Percentiles rank a stretch among this genome's conserved stretches.
These are phyloP conservation scores for Scrobipalpa atriplicella DNA, from an alignment of 2,888 invertebrate species.

Conservation along the genomic window DNA sequence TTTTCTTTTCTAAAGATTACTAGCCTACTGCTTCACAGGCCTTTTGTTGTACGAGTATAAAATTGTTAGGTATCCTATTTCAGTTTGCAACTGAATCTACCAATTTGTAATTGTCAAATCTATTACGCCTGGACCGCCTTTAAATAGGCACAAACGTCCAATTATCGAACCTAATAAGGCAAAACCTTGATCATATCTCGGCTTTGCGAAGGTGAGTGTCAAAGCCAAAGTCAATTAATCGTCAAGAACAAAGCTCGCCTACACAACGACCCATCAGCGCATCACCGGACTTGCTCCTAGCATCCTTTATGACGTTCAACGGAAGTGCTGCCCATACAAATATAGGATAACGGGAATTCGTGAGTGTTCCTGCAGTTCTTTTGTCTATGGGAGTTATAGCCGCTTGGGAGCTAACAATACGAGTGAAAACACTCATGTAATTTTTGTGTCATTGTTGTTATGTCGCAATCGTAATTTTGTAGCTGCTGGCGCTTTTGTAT, in stretches of 20 bases:
- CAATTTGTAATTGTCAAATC: no score
- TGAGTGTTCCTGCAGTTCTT: conserved; percentile 14
- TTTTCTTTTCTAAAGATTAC: no score
- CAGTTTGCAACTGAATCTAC: no score
- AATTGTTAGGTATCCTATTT: no score
- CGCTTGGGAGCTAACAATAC: background rate
- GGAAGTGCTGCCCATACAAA: conserved; percentile 24
- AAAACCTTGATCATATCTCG: conserved; percentile 30
- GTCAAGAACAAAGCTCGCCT: conserved; percentile 25
- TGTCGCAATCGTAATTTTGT: conserved; percentile 4
- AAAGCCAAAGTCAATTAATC: conserved; percentile 23
- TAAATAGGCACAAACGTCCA: conserved; percentile 45
- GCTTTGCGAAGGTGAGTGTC: conserved; percentile 23
- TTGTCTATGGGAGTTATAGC: background rate
- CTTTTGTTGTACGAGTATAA: conserved; percentile 51
- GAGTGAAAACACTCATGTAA: background rate
- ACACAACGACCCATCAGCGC: conserved; percentile 20
- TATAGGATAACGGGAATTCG: conserved; percentile 22
- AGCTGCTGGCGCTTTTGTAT: background rate
- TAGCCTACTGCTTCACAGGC: no score
- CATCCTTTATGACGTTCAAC: conserved; percentile 29
- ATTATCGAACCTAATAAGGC: conserved; percentile 29
- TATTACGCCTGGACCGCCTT: no score
- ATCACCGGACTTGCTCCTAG: conserved; percentile 24
- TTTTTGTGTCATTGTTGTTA: conserved; percentile 8